Evolutionary conservation across 2,888 invertebrate genomes (phyloP), one percentile per base, ranked within the genome.

Genomic region (Dicyrtomina minuta): DNA sequence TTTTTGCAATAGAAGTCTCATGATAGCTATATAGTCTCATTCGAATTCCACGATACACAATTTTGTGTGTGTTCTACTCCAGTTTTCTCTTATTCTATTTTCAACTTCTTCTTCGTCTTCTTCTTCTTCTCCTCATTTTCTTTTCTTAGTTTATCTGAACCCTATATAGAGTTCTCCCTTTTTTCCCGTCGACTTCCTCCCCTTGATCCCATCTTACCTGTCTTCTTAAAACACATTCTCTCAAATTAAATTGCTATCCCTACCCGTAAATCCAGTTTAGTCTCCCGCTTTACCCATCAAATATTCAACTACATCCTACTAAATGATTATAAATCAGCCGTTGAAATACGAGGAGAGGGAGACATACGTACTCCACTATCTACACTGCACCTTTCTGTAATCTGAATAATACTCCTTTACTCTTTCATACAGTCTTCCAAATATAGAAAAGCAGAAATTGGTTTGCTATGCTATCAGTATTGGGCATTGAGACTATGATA

Each of bases 291-390:
- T 15, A 44, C 46, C 66, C 55, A 70, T 70, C 70, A 70, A 70
- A 70, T 70, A 70, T 70, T 70, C 70, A 70, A 43, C 55, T 66
- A 53, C 51, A 66, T 64, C 69, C 64, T 58, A 58, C 70, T 61
- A 46, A 61, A 61, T 61, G 67, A 70, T 70, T 58, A 70, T 58
- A 67, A 70, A 70, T 55, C 62, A 67, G 61, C 44, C 44, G 61
- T 61, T 61, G 61, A 61, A 46, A 61, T 39, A 58, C 49, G 53
- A 70, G 66, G 12, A 24, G 44, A 24, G 26, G n/a, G 41, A 41
- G 41, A 39, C 8, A 33, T 46, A 26, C n/a, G 2, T 59, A 13
- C 41, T 27, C 59, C 41, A 15, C 27, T 26, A 8, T 55, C 5
- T 22, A 55, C 20, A 6, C 49, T 6, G 5, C 49, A 49, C 17